Evolutionary conservation across 2,113 vertebrate species (phyloP), one percentile per base, ranked within the genome.

Genomic region (Plotosus lineatus): DNA sequence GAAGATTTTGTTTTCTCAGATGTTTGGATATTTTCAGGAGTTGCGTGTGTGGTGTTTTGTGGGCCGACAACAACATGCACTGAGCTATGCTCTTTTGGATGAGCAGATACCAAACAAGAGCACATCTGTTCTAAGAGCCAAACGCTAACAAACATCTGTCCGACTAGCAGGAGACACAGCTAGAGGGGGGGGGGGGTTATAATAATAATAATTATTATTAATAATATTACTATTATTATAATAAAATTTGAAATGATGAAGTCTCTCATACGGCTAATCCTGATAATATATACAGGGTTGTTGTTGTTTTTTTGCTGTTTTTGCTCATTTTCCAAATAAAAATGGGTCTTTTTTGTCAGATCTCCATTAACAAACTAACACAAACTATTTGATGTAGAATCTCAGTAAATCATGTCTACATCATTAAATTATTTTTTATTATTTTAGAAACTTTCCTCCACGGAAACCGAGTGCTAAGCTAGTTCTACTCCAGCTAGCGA

Each of bases 71-170:
- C 60, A 55, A 75, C 51, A 44, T 21, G 38, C 63, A 55, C 78
- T 31, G 55, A 81, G 46, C 38, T 71, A 17, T 56, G 60, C 76
- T 65, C 53, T 31, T 44, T 28, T 65, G 61, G 58, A 80, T 36
- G 56, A 72, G 50, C 55, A 74, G 44, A 80, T 36, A 73, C 78
- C 55, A 63, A 80, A 60, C 69, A 74, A 71, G 60, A 71, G 42
- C 82, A 74, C 76, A 83, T 78, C 66, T 78, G 69, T 63, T 78
- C 68, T 61, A 72, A 78, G 53, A 36, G 42, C 76, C 36, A 83
- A 63, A 68, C 68, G n/a, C 55, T 74, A 61, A 65, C 66, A 74
- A 83, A 82, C 74, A 82, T 83, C 81, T 78, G 65, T 82, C 65
- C 42, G 66, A 46, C 46, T 53, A 50, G 75, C 58, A 63, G 68